phyloP scores from a whole-genome alignment of 2,797 vertebrate genomes.

The Cephalopachus bancanus region DNA sequence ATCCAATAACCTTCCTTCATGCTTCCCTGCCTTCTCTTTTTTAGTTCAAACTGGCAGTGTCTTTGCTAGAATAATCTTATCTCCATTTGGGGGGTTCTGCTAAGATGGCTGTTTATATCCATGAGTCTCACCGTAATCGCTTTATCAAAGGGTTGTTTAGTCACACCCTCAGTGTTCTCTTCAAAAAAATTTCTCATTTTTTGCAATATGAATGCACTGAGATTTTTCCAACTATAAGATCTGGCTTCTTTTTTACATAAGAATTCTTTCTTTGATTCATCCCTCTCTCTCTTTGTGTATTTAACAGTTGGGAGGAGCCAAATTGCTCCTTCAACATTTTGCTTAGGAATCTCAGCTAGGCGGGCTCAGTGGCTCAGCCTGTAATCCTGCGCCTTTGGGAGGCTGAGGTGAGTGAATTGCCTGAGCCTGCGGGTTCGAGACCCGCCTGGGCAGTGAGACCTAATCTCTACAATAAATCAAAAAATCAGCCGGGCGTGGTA shows the following conservation, averaged over 20 bases:
- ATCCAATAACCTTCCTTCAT: background rate
- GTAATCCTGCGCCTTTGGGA: too few relatives aligned
- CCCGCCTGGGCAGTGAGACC: too few relatives aligned
- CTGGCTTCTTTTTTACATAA: background rate
- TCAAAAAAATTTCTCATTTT: background rate
- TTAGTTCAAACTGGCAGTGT: background rate
- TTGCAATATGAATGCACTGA: background rate
- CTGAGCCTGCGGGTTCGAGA: too few relatives aligned
- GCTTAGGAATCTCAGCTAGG: background rate
- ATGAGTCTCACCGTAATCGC: background rate
- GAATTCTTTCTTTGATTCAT: background rate
- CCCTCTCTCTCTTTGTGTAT: background rate
- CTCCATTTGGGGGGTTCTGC: background rate
- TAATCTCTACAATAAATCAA: too few relatives aligned
- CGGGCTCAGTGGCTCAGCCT: too few relatives aligned
- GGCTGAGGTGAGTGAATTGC: too few relatives aligned
- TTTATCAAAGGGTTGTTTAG: background rate
- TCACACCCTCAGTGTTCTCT: background rate
- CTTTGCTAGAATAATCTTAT: background rate
- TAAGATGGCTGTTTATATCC: background rate
- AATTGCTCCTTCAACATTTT: background rate
- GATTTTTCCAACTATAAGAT: background rate
- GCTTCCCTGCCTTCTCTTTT: background rate
- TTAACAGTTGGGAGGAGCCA: background rate
- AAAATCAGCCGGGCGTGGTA: too few relatives aligned